Base-by-base conservation (phyloP, 2,888 invertebrate genomes). In the Drosophila subsilvestris region DNA sequence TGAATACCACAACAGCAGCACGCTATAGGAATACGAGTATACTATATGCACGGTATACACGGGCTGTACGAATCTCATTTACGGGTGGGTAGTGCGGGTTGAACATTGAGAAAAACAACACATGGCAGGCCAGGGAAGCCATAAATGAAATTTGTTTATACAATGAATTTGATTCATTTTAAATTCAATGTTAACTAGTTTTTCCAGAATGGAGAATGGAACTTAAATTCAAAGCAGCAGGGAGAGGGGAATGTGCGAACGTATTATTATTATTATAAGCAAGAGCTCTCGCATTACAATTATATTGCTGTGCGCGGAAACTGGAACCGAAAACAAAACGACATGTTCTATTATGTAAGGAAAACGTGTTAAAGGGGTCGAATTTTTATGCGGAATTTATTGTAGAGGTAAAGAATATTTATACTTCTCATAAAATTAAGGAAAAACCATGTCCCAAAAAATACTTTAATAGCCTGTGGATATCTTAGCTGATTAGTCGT, bases 161-260 rank as follows among this genome's bases (percentile, higher is more conserved):
- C 65, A 68, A 63, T 75, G 75, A 60, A 63, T 75, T 78, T 67
- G 65, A 79, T 72, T 85, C 78, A 74, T 76, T 85, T 78, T 18
- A 66, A 76, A 82, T 82, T 85, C 81, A 85, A 85, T 85, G 81
- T 63, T 85, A 82, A 82, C 81, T 76, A 68, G 72, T 78, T 79
- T 76, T 55, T 66, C 32, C 42, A 37, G n/a, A 37, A n/a, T 7
- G 55, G 75, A 61, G 63, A 74, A 63, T 48, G 60, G 53, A 65
- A 60, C 61, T 54, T 50, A 32, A 12, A 27, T 27, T 27, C 27
- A 27, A 9, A 25, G 25, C 6, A 37, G 32, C 7, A n/a, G 37
- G 22, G 48, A 27, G 49, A n/a, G n/a, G n/a, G 37, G 32, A 56
- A 48, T 42, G 48, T 25, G 48, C 32, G 10, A 61, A 48, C 27